Base-by-base conservation (phyloP, 2,888 invertebrate genomes). In the Parnassius apollo region DNA sequence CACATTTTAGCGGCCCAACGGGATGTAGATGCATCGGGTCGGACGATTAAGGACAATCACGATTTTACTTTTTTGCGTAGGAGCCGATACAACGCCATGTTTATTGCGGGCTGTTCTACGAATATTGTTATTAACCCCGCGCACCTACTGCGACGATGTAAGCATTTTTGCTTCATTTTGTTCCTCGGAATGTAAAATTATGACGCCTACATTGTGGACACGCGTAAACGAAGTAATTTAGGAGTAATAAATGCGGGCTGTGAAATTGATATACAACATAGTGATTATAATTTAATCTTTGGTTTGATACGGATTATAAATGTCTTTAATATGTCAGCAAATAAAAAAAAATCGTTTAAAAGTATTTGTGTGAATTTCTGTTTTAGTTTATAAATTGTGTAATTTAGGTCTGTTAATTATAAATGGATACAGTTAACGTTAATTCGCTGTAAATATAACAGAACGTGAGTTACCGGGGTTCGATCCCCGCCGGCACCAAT, bases 31-130 rank as follows among this genome's bases (percentile, higher is more conserved):
- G 68, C 70, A 68, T 64, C 64, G 65, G 56, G 35, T 13, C 63
- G 60, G 68, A 67, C 79, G 74, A 78, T 81, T 80, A 79, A 70
- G 75, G 73, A 63, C 64, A 71, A 75, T 77, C 81, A 81, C 76
- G 79, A 80, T 74, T 74, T 75, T 63, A 65, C 73, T 77, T 81
- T 78, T 81, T 80, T 77, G 75, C 71, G 66, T 69, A 66, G 65
- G 59, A 71, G 67, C 71, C 65, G 68, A 72, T 68, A 61, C 65
- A 60, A 64, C 59, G 68, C 58, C 64, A 59, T 65, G 61, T 65
- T 70, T 69, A 67, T 69, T 67, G 68, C 70, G 62, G 63, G 57
- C 63, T 63, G 65, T 57, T 59, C 68, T 65, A 67, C 68, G 71
- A 73, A 74, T 73, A 71, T 75, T 71, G 68, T 74, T 76, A 75